Evolutionary conservation across 2,888 invertebrate species (phyloP), one percentile per base, ranked within the genome.

Genomic region (Elysia crispata): DNA sequence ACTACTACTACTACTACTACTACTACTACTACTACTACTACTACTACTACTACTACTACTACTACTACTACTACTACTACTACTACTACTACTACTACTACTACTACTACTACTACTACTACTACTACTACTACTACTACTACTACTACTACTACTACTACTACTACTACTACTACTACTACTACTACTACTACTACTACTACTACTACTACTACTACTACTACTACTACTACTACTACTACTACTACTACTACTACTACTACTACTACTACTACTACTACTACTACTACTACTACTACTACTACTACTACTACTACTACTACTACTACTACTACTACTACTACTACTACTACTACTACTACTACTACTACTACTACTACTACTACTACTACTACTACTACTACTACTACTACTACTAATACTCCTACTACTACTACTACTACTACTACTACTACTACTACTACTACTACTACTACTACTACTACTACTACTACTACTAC

Each of bases 21-120:
- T 67, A 3, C 78, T 67, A 79, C 18, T 18, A 15, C 18, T 13
- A 13, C 54, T 54, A 13, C 54, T 54, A 54, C 13, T 13, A 13
- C 18, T 80, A 80, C 77, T 80, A 80, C 77, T 80, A 6, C 76
- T 79, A 41, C 64, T 80, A 67, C 80, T 80, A 79, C 67, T 80
- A 80, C 80, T 80, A 80, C 80, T 80, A 80, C 80, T 80, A 69
- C 80, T 80, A 80, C 80, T 80, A 80, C 80, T 80, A 80, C 80
- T 80, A 80, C 80, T 80, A 69, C 80, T 80, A 80, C 80, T 80
- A 80, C 80, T 79, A 80, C 80, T 80, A 69, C 79, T 79, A 79
- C 79, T 79, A 62, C 79, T 79, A 79, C 77, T 79, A 79, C 79
- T 79, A 79, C 76, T 79, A 79, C 79, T 79, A 79, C 79, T 79